Evolutionary conservation across 2,113 vertebrate genomes (phyloP).

Genomic region (Pterophyllum scalare): DNA sequence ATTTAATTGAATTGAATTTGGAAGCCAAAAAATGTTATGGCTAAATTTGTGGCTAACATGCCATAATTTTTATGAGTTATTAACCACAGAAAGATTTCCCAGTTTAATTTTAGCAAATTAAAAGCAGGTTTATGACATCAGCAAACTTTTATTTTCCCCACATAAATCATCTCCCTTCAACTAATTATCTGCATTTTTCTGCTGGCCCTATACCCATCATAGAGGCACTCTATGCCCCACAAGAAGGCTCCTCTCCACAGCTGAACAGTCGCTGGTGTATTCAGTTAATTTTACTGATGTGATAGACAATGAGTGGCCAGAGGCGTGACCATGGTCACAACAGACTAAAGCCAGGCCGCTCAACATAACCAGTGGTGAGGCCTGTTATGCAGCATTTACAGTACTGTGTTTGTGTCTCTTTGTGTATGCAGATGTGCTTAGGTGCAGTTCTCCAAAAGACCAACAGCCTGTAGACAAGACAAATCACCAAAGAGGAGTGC

Average conservation of each 20-base stretch:
- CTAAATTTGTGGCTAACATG: accelerated
- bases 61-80: accelerated
- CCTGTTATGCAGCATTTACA: accelerated
- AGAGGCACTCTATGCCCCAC: background rate
- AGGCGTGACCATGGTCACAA: background rate
- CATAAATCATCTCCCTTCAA: background rate
- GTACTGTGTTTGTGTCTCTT: accelerated
- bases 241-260: accelerated
- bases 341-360: background rate
- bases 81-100: background rate
- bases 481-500: background rate
- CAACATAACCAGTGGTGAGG: background rate
- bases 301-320: background rate
- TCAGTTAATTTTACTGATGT: background rate
- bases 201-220: background rate
- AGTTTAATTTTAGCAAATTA: too few relatives aligned
- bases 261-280: background rate
- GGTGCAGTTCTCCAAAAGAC: background rate
- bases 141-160: background rate
- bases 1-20: too few relatives aligned
- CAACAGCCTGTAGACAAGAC: background rate
- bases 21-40: background rate
- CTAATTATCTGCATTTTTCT: background rate
- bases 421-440: background rate
- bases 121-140: accelerated